phyloP scores from a whole-genome alignment of 2,113 vertebrate species.

The Cyphotilapia sp. region DNA sequence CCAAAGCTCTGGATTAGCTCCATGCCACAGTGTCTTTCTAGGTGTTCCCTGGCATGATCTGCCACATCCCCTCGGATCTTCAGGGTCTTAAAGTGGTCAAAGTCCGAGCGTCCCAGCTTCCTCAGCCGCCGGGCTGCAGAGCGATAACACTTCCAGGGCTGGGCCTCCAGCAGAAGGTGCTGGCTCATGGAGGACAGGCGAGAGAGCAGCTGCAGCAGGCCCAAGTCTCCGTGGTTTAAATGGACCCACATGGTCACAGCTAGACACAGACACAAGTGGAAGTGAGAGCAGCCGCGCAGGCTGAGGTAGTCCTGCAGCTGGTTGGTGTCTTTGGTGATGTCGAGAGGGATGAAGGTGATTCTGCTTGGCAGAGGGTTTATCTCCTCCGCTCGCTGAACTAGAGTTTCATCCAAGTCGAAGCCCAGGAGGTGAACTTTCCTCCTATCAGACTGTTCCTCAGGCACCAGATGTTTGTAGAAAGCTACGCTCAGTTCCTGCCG shows the following conservation, averaged over 20 bases:
- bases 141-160: slow-evolving; percentile 93
- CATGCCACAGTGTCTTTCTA: slow-evolving; percentile 78
- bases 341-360: slow-evolving; percentile 78
- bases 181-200: slow-evolving; percentile 72
- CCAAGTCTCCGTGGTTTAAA: slow-evolving; percentile 83
- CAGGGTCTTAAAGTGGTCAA: slow-evolving; percentile 83
- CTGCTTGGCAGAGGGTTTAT: slow-evolving; percentile 75
- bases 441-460: neutral
- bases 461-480: slow-evolving; percentile 81
- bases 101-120: slow-evolving; percentile 79
- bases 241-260: slow-evolving; percentile 98
- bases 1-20: slow-evolving; percentile 81
- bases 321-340: slow-evolving; percentile 72
- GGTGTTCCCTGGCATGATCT: slow-evolving; percentile 67
- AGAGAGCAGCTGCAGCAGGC: slow-evolving; percentile 77
- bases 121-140: slow-evolving; percentile 85
- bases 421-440: slow-evolving; percentile 76
- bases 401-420: slow-evolving; percentile 81
- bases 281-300: slow-evolving; percentile 66
- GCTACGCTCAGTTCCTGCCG: slow-evolving; percentile 84
- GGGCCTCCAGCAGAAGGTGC: slow-evolving; percentile 84
- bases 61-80: slow-evolving; percentile 78
- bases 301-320: slow-evolving; percentile 70
- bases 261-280: slow-evolving; percentile 84
- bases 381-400: slow-evolving; percentile 77